These are phyloP conservation scores for Dioctria linearis DNA, from an alignment of 2,888 invertebrate species.

Conservation along the genomic window DNA sequence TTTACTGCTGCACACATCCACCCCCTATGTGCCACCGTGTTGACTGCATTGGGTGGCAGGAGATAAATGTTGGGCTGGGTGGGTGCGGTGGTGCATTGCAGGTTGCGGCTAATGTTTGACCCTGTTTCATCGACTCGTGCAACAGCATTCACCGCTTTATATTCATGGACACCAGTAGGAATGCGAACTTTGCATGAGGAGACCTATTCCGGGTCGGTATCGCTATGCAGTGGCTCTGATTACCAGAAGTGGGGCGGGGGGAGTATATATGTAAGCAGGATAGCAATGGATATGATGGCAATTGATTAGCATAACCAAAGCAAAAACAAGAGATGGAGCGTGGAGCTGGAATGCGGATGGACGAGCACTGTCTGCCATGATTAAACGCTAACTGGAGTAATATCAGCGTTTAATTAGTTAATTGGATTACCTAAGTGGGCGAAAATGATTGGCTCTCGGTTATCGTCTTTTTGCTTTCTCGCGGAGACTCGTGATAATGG, in stretches of 20 bases:
- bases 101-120: slow-evolving; percentile 71
- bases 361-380: slow-evolving; percentile 31
- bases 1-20: slow-evolving; percentile 46
- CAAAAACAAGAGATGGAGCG: slow-evolving; percentile 29
- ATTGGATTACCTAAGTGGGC: slow-evolving; percentile 56
- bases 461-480: slow-evolving; percentile 17
- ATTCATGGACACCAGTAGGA: slow-evolving; percentile 61
- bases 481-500: slow-evolving; percentile 24
- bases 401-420: slow-evolving; percentile 54
- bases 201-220: slow-evolving; percentile 3
- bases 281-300: slow-evolving; percentile 41
- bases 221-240: slow-evolving; percentile 44
- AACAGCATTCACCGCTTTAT: slow-evolving; percentile 60
- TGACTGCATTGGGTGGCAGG: slow-evolving; percentile 47
- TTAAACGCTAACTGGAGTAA: slow-evolving; percentile 53
- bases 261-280: not conserved
- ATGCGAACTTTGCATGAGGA: slow-evolving; percentile 35
- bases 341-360: slow-evolving; percentile 50
- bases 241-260: not conserved
- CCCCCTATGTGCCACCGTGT: slow-evolving; percentile 46
- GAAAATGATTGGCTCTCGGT: slow-evolving; percentile 34
- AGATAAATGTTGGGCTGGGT: slow-evolving; percentile 41
- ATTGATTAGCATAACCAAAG: slow-evolving; percentile 57
- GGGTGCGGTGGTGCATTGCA: slow-evolving; percentile 70
- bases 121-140: slow-evolving; percentile 64